A percentile compares a stretch with the other conserved stretches of the same genome.
Evolutionary conservation across 2,113 vertebrate species (phyloP).

Genomic region (Syrmaticus mikado): DNA sequence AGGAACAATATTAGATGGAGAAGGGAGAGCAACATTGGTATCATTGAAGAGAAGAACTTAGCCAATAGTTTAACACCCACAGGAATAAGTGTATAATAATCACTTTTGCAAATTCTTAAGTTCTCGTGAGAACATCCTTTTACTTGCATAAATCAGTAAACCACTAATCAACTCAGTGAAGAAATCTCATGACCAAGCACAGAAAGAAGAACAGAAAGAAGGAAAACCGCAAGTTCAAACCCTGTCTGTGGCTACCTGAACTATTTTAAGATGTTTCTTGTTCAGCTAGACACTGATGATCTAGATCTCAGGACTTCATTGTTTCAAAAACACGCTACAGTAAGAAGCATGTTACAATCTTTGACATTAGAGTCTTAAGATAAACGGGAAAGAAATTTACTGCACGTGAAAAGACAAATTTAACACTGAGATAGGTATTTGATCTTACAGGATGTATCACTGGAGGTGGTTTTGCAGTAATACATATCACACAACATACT

Average conservation of each 20-base stretch:
- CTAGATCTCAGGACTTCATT: not conserved
- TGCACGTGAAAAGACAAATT: not conserved
- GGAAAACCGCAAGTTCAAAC: not conserved
- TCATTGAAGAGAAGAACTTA: not conserved
- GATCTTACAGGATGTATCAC: not conserved
- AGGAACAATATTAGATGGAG: not conserved
- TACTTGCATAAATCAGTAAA: not conserved
- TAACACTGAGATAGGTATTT: not conserved
- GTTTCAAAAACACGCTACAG: not conserved
- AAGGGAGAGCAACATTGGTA: not conserved
- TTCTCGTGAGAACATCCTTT: not conserved
- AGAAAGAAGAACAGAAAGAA: not conserved
- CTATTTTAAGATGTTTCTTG: not conserved
- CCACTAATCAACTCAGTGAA: not conserved
- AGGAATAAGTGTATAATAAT: not conserved
- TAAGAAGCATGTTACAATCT: not conserved
- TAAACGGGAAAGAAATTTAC: not conserved
- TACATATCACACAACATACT: rapidly evolving
- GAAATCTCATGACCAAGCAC: not conserved
- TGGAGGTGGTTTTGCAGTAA: not conserved
- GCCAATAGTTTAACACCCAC: not conserved
- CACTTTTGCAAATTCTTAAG: not conserved
- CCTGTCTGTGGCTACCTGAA: not conserved
- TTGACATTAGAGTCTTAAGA: not conserved
- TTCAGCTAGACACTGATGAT: not conserved